Evolutionary conservation across 2,888 invertebrate genomes (phyloP), one percentile per base, ranked within the genome.

Genomic region (Liodrosophila aerea): DNA sequence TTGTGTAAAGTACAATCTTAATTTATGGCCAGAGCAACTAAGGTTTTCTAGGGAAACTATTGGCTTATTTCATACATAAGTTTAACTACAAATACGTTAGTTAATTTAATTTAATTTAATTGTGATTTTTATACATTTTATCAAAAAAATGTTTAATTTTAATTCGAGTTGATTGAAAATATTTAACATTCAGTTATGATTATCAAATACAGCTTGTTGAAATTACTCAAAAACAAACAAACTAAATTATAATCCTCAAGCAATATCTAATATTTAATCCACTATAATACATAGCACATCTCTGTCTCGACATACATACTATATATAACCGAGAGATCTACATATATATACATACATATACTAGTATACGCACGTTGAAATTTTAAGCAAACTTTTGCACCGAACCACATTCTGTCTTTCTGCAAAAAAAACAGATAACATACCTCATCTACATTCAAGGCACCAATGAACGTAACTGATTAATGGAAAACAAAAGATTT

Each of bases 401-500:
- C 63, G 43, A 67, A 68, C 50, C 64, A 63, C 67, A 66, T 81
- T 84, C 66, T 72, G 59, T 69, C 85, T 85, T 82, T 56, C 75
- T 71, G 77, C 85, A 81, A 22, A 22, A 22, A 22, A 22, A 4
- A 22, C 22, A 22, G 22, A 77, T 76, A 75, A 56, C 56, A 56
- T 56, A 78, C 78, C 78, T 78, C 85, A 78, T 85, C 83, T 78
- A 77, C 76, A 82, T 85, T 64, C 65, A 68, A 66, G 60, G 85
- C 78, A 78, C 78, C 72, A 82, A 64, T 30, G 37, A 51, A 62
- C 47, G 49, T 77, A 72, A 67, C 71, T 74, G 63, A 76, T 81
- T 77, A 9, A 69, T 57, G 56, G 33, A 50, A 57, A 46, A 46
- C 30, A 39, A 18, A 50, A 51, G 34, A 18, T 54, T 47, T 58